These are phyloP conservation scores for Holothuria scabra DNA, from an alignment of 53 echinoderm and acorn worm genomes.

Conservation along the genomic window DNA sequence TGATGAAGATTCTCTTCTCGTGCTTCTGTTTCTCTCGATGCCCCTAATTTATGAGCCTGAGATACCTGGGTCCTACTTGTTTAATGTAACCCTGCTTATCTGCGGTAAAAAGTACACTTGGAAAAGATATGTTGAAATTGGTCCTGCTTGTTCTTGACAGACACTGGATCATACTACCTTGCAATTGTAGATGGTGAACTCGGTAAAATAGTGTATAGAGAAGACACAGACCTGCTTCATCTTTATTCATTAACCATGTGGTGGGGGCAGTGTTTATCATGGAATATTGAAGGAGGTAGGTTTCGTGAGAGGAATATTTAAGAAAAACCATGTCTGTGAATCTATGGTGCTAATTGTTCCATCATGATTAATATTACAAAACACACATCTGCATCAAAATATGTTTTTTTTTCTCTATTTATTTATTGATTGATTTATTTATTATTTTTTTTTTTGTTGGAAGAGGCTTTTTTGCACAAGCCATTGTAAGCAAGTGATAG, in stretches of 20 bases:
- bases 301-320: background rate
- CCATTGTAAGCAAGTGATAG: no score
- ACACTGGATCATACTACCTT: slow-evolving; percentile 76
- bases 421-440: no score
- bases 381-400: background rate
- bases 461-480: no score
- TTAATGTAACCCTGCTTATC: no score
- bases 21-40: no score
- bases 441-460: no score
- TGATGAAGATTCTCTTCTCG: no score
- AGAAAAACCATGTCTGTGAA: background rate
- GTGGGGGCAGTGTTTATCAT: slow-evolving; percentile 94
- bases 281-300: slow-evolving; percentile 68
- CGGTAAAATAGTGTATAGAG: slow-evolving; percentile 65
- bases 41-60: no score
- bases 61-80: no score
- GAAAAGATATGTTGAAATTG: no score
- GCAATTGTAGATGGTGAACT: slow-evolving; percentile 81
- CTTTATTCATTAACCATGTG: slow-evolving; percentile 80
- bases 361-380: background rate
- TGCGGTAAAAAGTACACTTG: no score
- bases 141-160: slow-evolving; percentile 39
- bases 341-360: background rate
- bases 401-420: no score
- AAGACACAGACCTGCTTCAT: slow-evolving; percentile 54